Base-by-base conservation (phyloP, 2,113 vertebrate species). In the Cyanistes caeruleus region DNA sequence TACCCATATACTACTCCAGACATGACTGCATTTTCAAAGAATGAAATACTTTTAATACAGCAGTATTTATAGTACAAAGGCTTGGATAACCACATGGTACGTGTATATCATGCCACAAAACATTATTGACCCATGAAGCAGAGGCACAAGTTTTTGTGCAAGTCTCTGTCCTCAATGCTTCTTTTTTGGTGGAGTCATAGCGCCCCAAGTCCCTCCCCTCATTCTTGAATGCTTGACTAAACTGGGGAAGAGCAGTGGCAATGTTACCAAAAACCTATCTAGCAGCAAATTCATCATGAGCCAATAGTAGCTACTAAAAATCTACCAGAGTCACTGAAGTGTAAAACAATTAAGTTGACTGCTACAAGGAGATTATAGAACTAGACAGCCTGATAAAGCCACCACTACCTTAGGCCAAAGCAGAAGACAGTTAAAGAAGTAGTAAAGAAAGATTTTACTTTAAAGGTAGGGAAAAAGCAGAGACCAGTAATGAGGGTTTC, bases 1-100 rank as follows among this genome's bases (percentile, higher is more conserved):
- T 52, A 88, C 14, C 59, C 60, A 19, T 23, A 51, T 52, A 59
- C 63, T 37, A 37, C 39, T 24, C 74, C 48, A 94, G 93, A 90
- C 63, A 1, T 93, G 87, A 89, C 93, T 63, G 46, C 89, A 93
- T 95, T 95, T 96, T 76, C 84, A 77, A 95, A 85, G 90, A 96
- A 95, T 85, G 82, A 96, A 95, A 84, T 48, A 59, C 43, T 91
- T 90, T 82, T 80, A 89, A 87, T 95, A 64, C 15, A 58, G 24
- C 11, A 28, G 17, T 82, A 96, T 94, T 87, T 96, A 79, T 87
- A 94, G 78, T 43, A 70, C 48, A 87, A 77, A 94, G 55, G 43
- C 62, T 87, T 94, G 68, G 48, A 52, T 67, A 86, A 41, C 70
- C 51, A 63, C 62, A 87, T 74, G 51, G 39, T 79, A 76, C 86